Conservation (phyloP, 2,797 vertebrate genomes). For the Fistularia commersonii region DNA sequence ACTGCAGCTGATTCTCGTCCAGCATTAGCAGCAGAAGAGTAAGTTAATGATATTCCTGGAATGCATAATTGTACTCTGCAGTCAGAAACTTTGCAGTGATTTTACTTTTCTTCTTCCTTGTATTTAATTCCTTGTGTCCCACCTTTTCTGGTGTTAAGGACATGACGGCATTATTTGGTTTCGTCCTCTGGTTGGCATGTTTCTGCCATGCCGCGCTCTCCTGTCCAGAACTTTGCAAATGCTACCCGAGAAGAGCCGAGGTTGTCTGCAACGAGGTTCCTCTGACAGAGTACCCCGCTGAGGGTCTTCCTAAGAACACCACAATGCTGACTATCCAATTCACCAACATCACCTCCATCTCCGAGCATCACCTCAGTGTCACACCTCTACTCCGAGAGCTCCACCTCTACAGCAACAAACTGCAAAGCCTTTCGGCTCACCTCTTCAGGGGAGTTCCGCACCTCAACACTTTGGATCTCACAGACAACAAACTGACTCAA, state of each 20-base stretch:
- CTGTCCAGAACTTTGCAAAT: conserved; percentile 62
- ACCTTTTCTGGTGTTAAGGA: conserved; percentile 47
- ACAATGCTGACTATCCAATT: conserved; percentile 64
- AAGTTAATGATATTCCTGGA: conserved; percentile 23
- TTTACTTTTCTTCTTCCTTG: not conserved
- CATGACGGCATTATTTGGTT: conserved; percentile 16
- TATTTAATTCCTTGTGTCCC: not conserved
- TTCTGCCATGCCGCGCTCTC: conserved; percentile 33
- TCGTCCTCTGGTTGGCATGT: conserved; percentile 43
- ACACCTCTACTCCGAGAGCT: conserved; percentile 56
- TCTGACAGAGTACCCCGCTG: conserved; percentile 54
- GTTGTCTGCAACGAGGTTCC: conserved; percentile 62
- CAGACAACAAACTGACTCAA: conserved; percentile 55
- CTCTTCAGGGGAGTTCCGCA: conserved; percentile 63
- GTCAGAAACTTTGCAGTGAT: too few species aligned
- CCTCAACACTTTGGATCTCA: conserved; percentile 68
- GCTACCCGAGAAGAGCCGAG: conserved; percentile 49
- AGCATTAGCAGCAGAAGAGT: conserved; percentile 25
- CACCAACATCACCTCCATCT: conserved; percentile 67
- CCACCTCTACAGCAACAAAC: conserved; percentile 64
- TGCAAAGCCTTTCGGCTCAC: conserved; percentile 57
- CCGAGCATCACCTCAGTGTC: conserved; percentile 47
- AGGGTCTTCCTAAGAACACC: conserved; percentile 55
- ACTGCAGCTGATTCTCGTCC: conserved; percentile 4
- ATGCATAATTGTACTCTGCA: too few species aligned